Evolutionary conservation across 1,140 invertebrate species (phyloP).

Genomic region (Aleiodes sp.): DNA sequence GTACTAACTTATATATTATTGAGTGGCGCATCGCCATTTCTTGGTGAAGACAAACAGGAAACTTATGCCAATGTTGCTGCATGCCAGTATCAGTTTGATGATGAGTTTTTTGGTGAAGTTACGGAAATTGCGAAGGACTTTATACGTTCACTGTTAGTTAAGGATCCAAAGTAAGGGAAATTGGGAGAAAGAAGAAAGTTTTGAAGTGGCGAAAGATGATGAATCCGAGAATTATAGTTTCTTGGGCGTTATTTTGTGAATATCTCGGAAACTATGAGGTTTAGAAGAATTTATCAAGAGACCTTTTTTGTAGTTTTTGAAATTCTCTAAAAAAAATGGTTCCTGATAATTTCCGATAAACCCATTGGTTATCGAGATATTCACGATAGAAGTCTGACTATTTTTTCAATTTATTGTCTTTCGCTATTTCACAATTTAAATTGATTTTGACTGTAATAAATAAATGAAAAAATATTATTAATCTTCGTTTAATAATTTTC

Average conservation of each 20-base stretch:
- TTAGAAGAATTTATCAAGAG: too few relatives aligned
- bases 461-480: too few relatives aligned
- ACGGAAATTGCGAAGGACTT: slow-evolving; percentile 72
- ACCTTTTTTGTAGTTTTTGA: too few relatives aligned
- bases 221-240: too few relatives aligned
- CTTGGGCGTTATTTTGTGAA: too few relatives aligned
- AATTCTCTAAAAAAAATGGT: too few relatives aligned
- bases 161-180: slow-evolving; percentile 71
- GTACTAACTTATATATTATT: slow-evolving; percentile 75
- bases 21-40: slow-evolving; percentile 74
- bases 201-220: too few relatives aligned
- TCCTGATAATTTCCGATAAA: slow-evolving; percentile 15
- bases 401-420: slow-evolving; percentile 7
- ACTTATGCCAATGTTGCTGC: slow-evolving; percentile 74
- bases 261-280: too few relatives aligned
- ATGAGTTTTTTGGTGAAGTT: slow-evolving; percentile 71
- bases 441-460: not conserved
- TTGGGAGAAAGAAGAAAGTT: too few relatives aligned
- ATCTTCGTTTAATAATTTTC: slow-evolving; percentile 34
- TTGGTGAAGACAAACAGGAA: slow-evolving; percentile 74
- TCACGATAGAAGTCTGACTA: not conserved
- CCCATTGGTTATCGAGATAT: too few relatives aligned
- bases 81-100: slow-evolving; percentile 74
- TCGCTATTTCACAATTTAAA: not conserved
- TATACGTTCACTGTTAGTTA: slow-evolving; percentile 69